Evolutionary conservation across 2,888 invertebrate species (phyloP), one percentile per base, ranked within the genome.

Genomic region (Rhimphoctona megacephalus): DNA sequence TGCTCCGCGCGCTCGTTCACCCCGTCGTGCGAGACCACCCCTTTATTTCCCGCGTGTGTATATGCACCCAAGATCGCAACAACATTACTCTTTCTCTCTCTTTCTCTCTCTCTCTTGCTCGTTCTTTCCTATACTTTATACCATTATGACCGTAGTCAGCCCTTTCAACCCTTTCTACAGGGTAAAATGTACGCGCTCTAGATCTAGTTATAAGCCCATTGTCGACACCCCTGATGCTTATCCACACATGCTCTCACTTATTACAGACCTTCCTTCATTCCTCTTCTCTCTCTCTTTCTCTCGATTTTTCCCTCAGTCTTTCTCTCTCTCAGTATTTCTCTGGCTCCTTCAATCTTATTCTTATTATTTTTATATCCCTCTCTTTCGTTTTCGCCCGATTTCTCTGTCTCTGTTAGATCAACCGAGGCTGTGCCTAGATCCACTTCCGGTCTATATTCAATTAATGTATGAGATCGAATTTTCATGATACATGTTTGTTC

Each of bases 241-340:
- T 89, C 88, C 89, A 88, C 90, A 90, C 91, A 91, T 90, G 90
- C 88, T 89, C 89, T 81, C 85, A 87, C 91, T 92, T 91, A 91
- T 91, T 91, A 91, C 90, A 90, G 70, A 76, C 73, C 83, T 80
- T 82, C 80, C 64, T 33, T 49, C 77, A 52, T 72, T 79, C 49
- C 46, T 72, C 74, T 57, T 69, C 49, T 43, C 33, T 11, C 33
- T 11, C 66, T 83, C 54, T 73, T 33, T 36, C 19, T 76, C 70
- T 25, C 66, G 36, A 54, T 67, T 52, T 79, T 30, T 67, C 14
- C 25, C 11, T 57, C 25, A 25, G 25, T 7, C 25, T 57, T 25
- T 22, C 25, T 25, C 25, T 57, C n/a, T n/a, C n/a, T n/a, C n/a
- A n/a, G n/a, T n/a, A 33, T 33, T 81, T 81, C 78, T 11, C 11